Evolutionary conservation across 1,140 invertebrate species (phyloP), one percentile per base, ranked within the genome.

Genomic region (Diabrotica undecimpunctata): DNA sequence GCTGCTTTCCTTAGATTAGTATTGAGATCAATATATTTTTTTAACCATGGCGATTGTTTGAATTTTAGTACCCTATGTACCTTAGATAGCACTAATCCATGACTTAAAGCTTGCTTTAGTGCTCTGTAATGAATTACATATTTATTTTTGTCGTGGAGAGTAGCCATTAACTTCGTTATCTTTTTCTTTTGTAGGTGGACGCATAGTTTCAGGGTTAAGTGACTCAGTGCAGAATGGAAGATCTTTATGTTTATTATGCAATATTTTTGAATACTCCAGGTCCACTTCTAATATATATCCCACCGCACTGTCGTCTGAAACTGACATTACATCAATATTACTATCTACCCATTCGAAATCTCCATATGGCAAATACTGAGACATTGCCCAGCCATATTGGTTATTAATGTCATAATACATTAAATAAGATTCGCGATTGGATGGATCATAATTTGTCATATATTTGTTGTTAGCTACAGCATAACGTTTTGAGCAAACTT

Each of bases 341-440:
- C 7, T 76, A 72, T 70, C 54, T 54, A 71, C 53, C 79, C 80
- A 85, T 69, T 80, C 60, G 77, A 84, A 85, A 39, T 74, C 66
- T 37, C 64, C 66, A 35, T 67, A 70, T 13, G 82, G 81, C 51
- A 84, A 71, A 65, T 65, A 70, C 66, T 80, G 70, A 13, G 71
- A 78, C 81, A 85, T 82, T 9, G 78, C 77, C 61, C 69, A 78
- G 9, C 83, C 83, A 78, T 87, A 86, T 25, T 25, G 25, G 75
- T 85, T 84, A 70, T 82, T 84, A 6, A 74, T 77, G 80, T 85
- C 83, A 6, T 79, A 75, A 74, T 84, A 84, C 25, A 75, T 70
- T 25, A 84, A 58, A 68, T 67, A 73, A 9, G 36, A 46, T 25
- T 59, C 72, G 74, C 81, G 54, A 67, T 79, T 64, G 52, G 65